Base-by-base conservation (phyloP, 2,113 vertebrate species). In the Anarhynchus alexandrinus region DNA sequence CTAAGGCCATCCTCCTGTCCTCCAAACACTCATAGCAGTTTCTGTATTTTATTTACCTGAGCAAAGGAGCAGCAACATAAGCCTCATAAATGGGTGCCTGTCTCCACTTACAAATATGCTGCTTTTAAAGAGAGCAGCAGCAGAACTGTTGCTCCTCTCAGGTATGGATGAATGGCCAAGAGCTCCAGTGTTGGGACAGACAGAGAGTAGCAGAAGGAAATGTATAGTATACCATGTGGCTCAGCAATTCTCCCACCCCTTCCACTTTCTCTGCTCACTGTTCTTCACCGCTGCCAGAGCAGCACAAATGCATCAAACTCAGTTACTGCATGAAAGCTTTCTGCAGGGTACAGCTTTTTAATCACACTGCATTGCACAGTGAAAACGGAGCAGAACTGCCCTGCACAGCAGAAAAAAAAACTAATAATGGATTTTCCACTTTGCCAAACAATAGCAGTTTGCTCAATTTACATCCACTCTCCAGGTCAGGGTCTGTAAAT, bases 341-440 rank as follows among this genome's bases (percentile, higher is more conserved):
- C 86, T 93, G 42, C 51, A 84, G 70, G 40, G 29, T 78, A 79
- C 66, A 91, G 55, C 34, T 57, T 93, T 90, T 90, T 54, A 84
- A 85, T 96, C 43, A 88, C 70, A 79, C 80, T 89, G 59, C n/a
- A 43, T n/a, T 76, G 59, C 92, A 81, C 58, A 80, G 29, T 40
- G 45, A 96, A 90, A 96, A 66, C 52, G 36, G 11, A 88, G 76
- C 32, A 94, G 42, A 78, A 70, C 34, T 86, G 18, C 45, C 16
- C 45, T 86, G 69, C 2, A 1, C 20, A 94, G 67, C 81, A 82
- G 47, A n/a, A 40, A 93, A 86, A 70, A 34, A 76, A 95, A 88
- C 51, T 84, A 84, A 90, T 45, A 86, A 84, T 82, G 52, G 36
- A 90, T 95, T 94, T 96, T 94, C 43, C 64, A 89, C 57, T 43